These are phyloP conservation scores for Drosophila neotestacea DNA, from an alignment of 2,888 invertebrate species.

Conservation along the genomic window DNA sequence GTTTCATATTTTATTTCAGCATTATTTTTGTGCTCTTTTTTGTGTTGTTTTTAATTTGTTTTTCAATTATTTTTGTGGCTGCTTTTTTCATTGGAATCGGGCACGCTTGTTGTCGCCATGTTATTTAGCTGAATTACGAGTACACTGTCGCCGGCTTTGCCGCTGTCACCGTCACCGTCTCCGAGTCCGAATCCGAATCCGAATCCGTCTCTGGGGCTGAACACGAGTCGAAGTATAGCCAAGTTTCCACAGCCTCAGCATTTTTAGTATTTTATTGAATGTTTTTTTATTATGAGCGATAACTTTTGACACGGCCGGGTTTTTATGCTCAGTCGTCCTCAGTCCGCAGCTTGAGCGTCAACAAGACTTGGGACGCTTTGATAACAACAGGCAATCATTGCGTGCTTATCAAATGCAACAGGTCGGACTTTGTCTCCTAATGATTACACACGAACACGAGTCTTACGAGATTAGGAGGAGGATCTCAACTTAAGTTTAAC, in stretches of 20 bases:
- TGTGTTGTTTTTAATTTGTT: constrained; percentile 74
- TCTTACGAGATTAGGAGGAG: neutral
- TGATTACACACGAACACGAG: neutral
- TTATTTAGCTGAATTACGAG: constrained; percentile 63
- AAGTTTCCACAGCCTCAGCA: constrained; percentile 43
- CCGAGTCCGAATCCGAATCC: neutral
- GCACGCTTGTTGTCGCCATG: constrained; percentile 81
- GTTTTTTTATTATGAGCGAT: constrained; percentile 45
- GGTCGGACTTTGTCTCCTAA: constrained; percentile 55
- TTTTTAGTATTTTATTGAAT: constrained; percentile 32
- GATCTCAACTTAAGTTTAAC: constrained; percentile 5
- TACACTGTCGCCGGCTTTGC: constrained; percentile 24
- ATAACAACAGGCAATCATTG: constrained; percentile 45
- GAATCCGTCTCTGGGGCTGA: constrained; percentile 8
- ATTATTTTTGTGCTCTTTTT: constrained; percentile 37
- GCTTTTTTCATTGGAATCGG: constrained; percentile 67
- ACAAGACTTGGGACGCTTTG: constrained; percentile 23
- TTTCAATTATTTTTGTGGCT: constrained; percentile 78
- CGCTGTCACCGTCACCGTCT: neutral
- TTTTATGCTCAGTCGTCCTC: neutral
- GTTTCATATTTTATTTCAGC: constrained; percentile 77
- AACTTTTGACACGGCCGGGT: constrained; percentile 65
- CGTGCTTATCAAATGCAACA: constrained; percentile 51
- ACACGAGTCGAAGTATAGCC: constrained; percentile 41
- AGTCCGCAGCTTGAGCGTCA: constrained; percentile 13